phyloP scores from a whole-genome alignment of 1,140 invertebrate species.

The Anastatus disparis region DNA sequence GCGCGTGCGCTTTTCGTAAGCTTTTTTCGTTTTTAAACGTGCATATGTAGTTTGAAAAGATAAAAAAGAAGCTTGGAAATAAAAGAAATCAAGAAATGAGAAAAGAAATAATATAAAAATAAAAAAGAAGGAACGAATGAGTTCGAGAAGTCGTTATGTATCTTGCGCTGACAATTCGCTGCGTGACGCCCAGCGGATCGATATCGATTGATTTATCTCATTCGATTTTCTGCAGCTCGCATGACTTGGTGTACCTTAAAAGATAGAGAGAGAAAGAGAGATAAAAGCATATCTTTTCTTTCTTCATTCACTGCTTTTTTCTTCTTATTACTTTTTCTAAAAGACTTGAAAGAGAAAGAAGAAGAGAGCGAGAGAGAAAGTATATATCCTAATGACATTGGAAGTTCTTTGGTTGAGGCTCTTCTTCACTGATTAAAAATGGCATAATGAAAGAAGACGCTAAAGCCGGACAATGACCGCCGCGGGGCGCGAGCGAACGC shows the following conservation, averaged over 20 bases:
- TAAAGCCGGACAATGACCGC: slow-evolving; percentile 49
- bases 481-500: slow-evolving; percentile 33
- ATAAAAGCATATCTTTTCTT: too few relatives aligned
- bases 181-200: slow-evolving; percentile 55
- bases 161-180: slow-evolving; percentile 38
- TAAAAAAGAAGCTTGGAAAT: too few relatives aligned
- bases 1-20: slow-evolving; percentile 9
- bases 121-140: too few relatives aligned
- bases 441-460: slow-evolving; percentile 61
- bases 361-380: background rate
- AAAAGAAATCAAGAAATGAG: too few relatives aligned
- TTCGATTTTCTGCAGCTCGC: slow-evolving; percentile 43
- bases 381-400: slow-evolving; percentile 47
- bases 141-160: slow-evolving; percentile 32
- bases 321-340: too few relatives aligned
- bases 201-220: slow-evolving; percentile 62
- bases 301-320: too few relatives aligned
- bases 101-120: too few relatives aligned
- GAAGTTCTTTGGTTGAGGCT: slow-evolving; percentile 33
- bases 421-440: slow-evolving; percentile 58
- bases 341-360: background rate
- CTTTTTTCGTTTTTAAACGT: too few relatives aligned
- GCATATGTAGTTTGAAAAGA: too few relatives aligned
- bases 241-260: too few relatives aligned
- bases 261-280: too few relatives aligned